Conservation (phyloP, 2,888 invertebrate species). For the Rosalia funebris region DNA sequence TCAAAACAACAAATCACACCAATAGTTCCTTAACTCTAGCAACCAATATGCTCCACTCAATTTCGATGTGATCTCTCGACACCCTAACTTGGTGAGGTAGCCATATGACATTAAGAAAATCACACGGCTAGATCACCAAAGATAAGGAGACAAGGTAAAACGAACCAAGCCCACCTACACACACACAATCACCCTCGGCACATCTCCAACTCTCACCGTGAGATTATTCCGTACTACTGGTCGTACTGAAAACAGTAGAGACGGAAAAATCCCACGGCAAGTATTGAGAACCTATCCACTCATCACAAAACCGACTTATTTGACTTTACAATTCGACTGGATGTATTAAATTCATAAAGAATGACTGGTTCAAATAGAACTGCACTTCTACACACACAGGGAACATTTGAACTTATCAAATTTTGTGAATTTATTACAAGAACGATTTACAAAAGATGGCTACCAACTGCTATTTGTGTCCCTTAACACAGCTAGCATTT, state of each 20-base stretch:
- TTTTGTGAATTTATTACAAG: slow-evolving; percentile 26
- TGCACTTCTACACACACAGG: background rate
- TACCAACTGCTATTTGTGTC: background rate
- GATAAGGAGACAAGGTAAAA: slow-evolving; percentile 44
- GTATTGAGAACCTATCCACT: slow-evolving; percentile 40
- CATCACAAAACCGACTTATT: slow-evolving; percentile 17
- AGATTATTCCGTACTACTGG: slow-evolving; percentile 60
- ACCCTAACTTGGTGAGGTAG: slow-evolving; percentile 54
- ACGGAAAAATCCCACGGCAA: slow-evolving; percentile 53
- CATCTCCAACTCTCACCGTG: slow-evolving; percentile 47
- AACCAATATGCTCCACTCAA: slow-evolving; percentile 27
- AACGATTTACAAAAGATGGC: slow-evolving; percentile 1
- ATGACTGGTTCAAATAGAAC: slow-evolving; percentile 10
- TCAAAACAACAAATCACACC: slow-evolving; percentile 58
- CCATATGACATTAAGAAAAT: slow-evolving; percentile 53
- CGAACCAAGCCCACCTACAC: slow-evolving; percentile 1
- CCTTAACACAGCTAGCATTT: background rate
- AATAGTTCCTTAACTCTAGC: slow-evolving; percentile 59
- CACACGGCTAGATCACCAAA: slow-evolving; percentile 66
- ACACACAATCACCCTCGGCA: background rate
- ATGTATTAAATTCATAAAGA: slow-evolving; percentile 17
- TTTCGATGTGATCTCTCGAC: slow-evolving; percentile 17
- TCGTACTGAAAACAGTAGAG: slow-evolving; percentile 43
- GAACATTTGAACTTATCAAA: slow-evolving; percentile 17
- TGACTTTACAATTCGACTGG: slow-evolving; percentile 2